A percentile compares a stretch with the other conserved stretches of the same genome.
Evolutionary conservation across 2,888 invertebrate genomes (phyloP).

Genomic region (Unio pictorum): DNA sequence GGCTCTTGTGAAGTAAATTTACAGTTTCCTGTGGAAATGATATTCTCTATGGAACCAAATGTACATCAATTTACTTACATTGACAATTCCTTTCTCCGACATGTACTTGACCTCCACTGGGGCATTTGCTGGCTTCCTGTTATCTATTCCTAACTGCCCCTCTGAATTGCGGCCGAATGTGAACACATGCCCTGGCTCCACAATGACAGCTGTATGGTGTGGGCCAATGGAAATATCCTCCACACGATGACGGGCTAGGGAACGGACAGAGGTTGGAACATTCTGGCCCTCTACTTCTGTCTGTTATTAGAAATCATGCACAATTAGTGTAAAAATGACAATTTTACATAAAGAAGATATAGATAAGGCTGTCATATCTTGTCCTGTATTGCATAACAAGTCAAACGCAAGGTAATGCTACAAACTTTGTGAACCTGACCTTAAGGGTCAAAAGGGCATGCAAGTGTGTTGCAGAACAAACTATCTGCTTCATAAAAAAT

Average conservation of each 20-base stretch:
- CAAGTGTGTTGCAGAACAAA: too few relatives aligned
- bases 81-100: constrained; percentile 66
- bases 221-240: constrained; percentile 77
- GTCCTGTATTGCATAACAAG: too few relatives aligned
- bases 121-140: constrained; percentile 67
- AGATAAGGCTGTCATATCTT: too few relatives aligned
- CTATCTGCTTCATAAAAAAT: too few relatives aligned
- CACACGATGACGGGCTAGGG: constrained; percentile 75
- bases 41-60: not conserved
- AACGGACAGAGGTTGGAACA: constrained; percentile 72
- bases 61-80: constrained; percentile 55
- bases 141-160: constrained; percentile 78
- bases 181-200: constrained; percentile 78
- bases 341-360: too few relatives aligned
- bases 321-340: not conserved
- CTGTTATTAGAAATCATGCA: constrained; percentile 34
- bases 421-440: too few relatives aligned
- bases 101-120: constrained; percentile 73
- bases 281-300: constrained; percentile 72
- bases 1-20: too few relatives aligned
- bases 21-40: not conserved
- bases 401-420: too few relatives aligned
- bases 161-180: constrained; percentile 79
- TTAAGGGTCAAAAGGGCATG: too few relatives aligned
- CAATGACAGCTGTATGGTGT: constrained; percentile 78